A percentile compares a stretch with the other conserved stretches of the same genome.
Conservation (phyloP, 2,113 vertebrate species). For the Tenrec ecaudatus region DNA sequence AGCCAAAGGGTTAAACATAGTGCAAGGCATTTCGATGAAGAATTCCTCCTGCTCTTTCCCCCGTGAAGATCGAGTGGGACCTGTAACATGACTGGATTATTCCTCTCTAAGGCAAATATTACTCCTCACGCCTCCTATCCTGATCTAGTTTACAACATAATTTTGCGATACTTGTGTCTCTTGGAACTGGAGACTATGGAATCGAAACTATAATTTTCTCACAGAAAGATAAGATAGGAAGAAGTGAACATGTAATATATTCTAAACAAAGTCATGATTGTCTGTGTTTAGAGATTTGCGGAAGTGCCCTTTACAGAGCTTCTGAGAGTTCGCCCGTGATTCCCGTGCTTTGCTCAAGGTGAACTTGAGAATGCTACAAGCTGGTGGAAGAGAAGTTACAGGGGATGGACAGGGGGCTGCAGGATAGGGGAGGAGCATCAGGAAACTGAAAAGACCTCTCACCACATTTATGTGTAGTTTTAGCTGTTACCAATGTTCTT, state of each 20-base stretch:
- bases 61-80: neutral
- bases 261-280: neutral
- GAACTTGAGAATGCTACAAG: neutral
- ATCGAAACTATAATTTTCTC: neutral
- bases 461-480: neutral
- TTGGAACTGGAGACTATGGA: neutral
- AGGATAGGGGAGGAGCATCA: neutral
- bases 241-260: neutral
- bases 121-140: neutral
- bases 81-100: neutral
- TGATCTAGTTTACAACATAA: neutral
- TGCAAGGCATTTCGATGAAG: neutral
- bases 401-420: neutral
- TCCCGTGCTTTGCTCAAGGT: neutral
- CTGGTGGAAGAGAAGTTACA: neutral
- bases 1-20: neutral
- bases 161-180: neutral
- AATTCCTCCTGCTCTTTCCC: neutral
- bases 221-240: neutral
- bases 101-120: neutral
- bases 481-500: neutral
- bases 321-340: neutral
- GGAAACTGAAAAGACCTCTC: neutral
- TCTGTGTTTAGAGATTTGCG: neutral
- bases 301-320: neutral